phyloP scores from a whole-genome alignment of 2,113 vertebrate species.

The Osmerus eperlanus region DNA sequence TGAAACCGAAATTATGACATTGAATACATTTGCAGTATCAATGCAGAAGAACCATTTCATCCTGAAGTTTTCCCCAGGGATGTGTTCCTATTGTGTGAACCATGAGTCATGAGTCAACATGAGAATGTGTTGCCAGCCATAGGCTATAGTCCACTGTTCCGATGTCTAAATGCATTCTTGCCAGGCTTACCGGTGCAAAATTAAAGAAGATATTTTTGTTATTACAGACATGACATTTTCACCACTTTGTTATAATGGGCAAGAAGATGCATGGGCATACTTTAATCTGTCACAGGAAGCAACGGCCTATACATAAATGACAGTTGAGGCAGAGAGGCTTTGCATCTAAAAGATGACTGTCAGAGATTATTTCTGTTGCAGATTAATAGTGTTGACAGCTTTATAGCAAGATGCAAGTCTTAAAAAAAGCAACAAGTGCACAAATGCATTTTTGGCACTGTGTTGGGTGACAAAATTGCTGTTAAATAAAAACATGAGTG shows the following conservation, averaged over 20 bases:
- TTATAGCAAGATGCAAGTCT: conserved; percentile 57
- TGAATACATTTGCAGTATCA: too few relatives aligned
- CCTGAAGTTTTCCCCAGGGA: too few relatives aligned
- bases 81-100: too few relatives aligned
- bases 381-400: conserved; percentile 67
- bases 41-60: too few relatives aligned
- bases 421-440: conserved; percentile 50
- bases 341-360: conserved; percentile 45
- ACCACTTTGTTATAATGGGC: conserved; percentile 2
- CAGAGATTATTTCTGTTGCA: conserved; percentile 45
- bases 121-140: neutral
- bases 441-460: conserved; percentile 37
- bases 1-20: too few relatives aligned
- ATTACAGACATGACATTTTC: conserved; percentile 2
- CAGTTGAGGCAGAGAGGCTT: conserved; percentile 30
- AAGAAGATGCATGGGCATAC: conserved; percentile 14
- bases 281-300: conserved; percentile 24
- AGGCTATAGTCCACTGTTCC: neutral
- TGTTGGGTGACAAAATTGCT: conserved; percentile 52
- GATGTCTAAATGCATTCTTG: neutral
- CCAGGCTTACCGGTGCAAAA: neutral
- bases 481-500: conserved; percentile 59
- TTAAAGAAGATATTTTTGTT: conserved; percentile 8
- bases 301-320: conserved; percentile 20
- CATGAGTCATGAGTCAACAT: neutral